These are phyloP conservation scores for Pandion haliaetus DNA, from an alignment of 2,113 vertebrate genomes.

Conservation along the genomic window DNA sequence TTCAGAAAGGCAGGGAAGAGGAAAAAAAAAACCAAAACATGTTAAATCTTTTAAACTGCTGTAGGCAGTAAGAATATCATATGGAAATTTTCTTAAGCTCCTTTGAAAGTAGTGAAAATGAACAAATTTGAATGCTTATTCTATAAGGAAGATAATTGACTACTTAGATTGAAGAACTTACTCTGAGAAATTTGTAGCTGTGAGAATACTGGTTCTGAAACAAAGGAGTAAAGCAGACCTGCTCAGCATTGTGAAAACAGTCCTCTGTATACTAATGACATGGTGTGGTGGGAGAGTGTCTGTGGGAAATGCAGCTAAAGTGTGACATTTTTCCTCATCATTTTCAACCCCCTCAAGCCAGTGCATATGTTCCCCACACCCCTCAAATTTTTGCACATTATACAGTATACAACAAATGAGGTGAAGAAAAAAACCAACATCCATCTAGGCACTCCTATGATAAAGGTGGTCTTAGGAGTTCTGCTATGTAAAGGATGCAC, in stretches of 20 bases:
- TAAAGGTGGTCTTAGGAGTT: not conserved
- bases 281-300: not conserved
- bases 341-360: not conserved
- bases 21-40: not conserved
- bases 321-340: not conserved
- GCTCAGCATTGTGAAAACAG: not conserved
- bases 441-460: not conserved
- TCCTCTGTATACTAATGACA: not conserved
- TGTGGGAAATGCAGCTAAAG: not conserved
- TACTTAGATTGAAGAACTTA: slow-evolving; percentile 11
- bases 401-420: not conserved
- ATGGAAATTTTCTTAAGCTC: not conserved
- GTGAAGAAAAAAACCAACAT: not conserved
- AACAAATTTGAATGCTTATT: not conserved
- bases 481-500: not conserved
- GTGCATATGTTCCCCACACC: not conserved
- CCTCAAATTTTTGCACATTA: not conserved
- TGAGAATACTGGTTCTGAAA: slow-evolving; percentile 1
- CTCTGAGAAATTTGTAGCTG: not conserved
- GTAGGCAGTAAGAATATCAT: not conserved
- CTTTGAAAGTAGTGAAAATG: not conserved
- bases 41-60: not conserved
- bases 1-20: not conserved
- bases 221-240: not conserved
- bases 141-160: not conserved